These are phyloP conservation scores for Mola mola DNA, from an alignment of 2,113 vertebrate genomes.

Conservation along the genomic window DNA sequence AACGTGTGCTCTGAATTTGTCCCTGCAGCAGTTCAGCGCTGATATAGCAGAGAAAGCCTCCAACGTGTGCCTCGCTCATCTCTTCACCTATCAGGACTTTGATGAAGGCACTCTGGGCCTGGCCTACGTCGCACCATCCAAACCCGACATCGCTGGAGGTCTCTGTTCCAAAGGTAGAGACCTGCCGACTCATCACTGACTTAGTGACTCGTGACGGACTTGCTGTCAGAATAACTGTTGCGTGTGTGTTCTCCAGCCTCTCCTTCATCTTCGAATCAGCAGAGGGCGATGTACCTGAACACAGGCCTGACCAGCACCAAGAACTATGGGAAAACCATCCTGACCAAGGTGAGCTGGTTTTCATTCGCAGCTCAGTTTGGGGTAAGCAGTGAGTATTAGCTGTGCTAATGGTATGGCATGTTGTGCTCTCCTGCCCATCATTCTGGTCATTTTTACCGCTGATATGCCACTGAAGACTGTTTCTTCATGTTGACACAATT, in stretches of 20 bases:
- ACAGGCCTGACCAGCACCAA: slow-evolving; percentile 97
- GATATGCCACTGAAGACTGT: too few species aligned
- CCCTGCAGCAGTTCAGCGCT: slow-evolving; percentile 91
- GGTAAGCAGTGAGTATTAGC: too few species aligned
- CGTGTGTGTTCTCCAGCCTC: slow-evolving; percentile 74
- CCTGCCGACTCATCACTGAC: too few species aligned
- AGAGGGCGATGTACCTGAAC: slow-evolving; percentile 89
- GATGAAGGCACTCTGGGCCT: slow-evolving; percentile 95
- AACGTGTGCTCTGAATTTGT: neutral
- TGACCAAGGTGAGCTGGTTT: slow-evolving; percentile 88
- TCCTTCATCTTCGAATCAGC: slow-evolving; percentile 75
- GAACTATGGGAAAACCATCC: slow-evolving; percentile 99
- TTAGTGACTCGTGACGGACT: too few species aligned
- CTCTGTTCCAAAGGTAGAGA: slow-evolving; percentile 92
- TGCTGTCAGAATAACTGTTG: neutral
- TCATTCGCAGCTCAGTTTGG: too few species aligned
- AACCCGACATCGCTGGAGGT: slow-evolving; percentile 88
- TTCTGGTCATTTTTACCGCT: too few species aligned
- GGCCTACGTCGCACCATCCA: slow-evolving; percentile 93
- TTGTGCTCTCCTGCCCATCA: too few species aligned
- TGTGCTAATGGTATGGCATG: too few species aligned
- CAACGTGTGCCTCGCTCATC: slow-evolving; percentile 93
- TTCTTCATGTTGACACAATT: too few species aligned
- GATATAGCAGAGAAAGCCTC: slow-evolving; percentile 94
- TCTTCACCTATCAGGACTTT: slow-evolving; percentile 98